Conservation (phyloP, 2,797 vertebrate genomes). For the Oreochromis grahami region DNA sequence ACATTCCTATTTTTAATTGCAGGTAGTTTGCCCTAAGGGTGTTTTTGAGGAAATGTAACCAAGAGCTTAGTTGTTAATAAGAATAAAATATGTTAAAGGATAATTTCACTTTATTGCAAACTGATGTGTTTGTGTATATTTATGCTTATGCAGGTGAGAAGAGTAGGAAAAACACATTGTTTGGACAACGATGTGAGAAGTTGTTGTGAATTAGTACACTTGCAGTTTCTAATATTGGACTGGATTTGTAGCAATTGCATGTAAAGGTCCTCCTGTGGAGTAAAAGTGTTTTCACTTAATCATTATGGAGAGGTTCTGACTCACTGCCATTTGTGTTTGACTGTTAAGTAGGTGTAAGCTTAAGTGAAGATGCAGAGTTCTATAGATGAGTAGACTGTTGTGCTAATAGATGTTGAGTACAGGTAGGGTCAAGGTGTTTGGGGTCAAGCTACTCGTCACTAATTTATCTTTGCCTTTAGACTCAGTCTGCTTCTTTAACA, state of each 20-base stretch:
- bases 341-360: background rate
- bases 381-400: background rate
- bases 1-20: background rate
- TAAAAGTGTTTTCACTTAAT: background rate
- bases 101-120: background rate
- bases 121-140: background rate
- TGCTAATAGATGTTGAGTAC: background rate
- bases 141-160: background rate
- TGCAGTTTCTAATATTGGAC: background rate
- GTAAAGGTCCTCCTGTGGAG: background rate
- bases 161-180: background rate
- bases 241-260: background rate
- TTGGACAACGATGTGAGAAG: background rate
- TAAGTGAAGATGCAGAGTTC: background rate
- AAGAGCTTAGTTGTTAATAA: background rate
- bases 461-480: background rate
- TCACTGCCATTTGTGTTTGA: conserved; percentile 6
- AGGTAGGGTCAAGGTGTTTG: background rate
- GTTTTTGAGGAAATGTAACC: background rate
- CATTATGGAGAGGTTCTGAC: background rate
- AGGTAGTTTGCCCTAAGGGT: too few relatives aligned
- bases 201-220: background rate
- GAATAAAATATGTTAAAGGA: background rate
- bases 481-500: background rate
- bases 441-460: background rate